A percentile compares a stretch with the other conserved stretches of the same genome.
Conservation (phyloP, 2,797 vertebrate genomes). For the Pyrocephalus nanus region DNA sequence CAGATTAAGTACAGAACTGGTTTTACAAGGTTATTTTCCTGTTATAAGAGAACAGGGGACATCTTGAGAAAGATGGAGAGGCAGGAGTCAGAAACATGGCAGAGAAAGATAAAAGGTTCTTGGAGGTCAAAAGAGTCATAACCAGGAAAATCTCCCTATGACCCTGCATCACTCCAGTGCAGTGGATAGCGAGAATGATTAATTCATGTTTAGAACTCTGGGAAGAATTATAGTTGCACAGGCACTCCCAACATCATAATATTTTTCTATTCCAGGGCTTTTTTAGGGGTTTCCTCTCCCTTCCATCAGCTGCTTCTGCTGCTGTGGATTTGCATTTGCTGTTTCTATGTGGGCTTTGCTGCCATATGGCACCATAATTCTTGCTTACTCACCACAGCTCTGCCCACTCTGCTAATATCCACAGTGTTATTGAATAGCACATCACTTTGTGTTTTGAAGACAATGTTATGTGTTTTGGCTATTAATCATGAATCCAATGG, state of each 20-base stretch:
- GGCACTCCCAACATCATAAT: neutral
- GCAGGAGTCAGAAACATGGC: neutral
- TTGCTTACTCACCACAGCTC: neutral
- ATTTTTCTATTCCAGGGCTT: neutral
- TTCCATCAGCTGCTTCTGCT: neutral
- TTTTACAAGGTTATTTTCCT: neutral
- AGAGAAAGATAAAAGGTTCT: neutral
- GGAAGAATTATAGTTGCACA: neutral
- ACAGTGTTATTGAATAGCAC: neutral
- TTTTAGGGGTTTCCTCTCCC: neutral
- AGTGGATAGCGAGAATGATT: neutral
- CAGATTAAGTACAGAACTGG: neutral
- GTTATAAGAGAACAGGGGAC: neutral
- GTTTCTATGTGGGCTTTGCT: neutral
- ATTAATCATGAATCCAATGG: neutral
- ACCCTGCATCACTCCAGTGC: neutral
- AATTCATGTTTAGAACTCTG: neutral
- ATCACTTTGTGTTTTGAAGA: neutral
- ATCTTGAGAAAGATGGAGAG: neutral
- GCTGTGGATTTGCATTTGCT: constrained; percentile 16
- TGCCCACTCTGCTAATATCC: neutral
- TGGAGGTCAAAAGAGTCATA: neutral
- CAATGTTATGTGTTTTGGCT: neutral
- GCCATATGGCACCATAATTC: constrained; percentile 17
- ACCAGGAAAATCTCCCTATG: neutral